A percentile compares a stretch with the other conserved stretches of the same genome.
Conservation (phyloP, 2,113 vertebrate species). For the Ameiurus melas region DNA sequence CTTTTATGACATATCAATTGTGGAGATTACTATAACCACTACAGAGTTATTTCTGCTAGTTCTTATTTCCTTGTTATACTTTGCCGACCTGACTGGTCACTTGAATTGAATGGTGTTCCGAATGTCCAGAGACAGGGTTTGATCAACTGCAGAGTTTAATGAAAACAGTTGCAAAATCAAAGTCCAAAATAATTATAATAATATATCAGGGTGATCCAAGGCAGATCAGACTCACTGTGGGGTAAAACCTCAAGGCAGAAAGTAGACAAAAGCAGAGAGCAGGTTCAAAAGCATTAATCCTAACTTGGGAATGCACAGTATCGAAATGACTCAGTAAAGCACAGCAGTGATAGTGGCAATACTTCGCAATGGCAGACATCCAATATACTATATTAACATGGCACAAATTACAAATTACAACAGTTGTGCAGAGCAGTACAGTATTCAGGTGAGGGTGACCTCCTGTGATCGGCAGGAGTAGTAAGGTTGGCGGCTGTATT, state of each 20-base stretch:
- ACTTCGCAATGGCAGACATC: neutral
- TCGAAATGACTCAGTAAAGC: neutral
- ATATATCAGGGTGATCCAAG: neutral
- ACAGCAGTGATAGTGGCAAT: neutral
- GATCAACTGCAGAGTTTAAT: neutral
- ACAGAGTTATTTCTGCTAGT: neutral
- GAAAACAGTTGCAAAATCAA: neutral
- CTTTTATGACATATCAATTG: neutral
- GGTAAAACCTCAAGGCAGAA: neutral
- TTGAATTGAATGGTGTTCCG: neutral
- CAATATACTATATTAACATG: neutral
- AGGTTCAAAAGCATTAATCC: neutral
- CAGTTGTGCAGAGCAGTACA: neutral
- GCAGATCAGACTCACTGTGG: neutral
- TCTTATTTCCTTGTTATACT: neutral
- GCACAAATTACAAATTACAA: neutral
- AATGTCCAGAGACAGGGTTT: neutral
- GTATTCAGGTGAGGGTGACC: neutral
- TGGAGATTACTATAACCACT: neutral
- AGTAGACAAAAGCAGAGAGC: neutral
- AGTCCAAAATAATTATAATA: neutral
- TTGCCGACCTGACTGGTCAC: neutral
- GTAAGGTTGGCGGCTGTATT: neutral
- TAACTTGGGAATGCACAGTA: neutral
- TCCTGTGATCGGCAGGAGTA: neutral